Evolutionary conservation across 2,888 invertebrate species (phyloP), one percentile per base, ranked within the genome.

Genomic region (Eulithis testata): DNA sequence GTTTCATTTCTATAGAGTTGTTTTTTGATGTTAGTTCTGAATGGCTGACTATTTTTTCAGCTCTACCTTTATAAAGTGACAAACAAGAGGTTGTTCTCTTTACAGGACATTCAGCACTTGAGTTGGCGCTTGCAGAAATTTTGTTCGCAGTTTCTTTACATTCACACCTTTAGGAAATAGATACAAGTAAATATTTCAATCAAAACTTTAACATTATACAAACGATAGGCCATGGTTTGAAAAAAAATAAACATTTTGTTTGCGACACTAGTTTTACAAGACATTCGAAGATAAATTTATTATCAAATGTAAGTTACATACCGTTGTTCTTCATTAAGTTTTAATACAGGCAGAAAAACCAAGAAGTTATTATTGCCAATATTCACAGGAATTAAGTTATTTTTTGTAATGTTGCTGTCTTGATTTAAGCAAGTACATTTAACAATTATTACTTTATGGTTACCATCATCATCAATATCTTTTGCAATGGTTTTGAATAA

Each of bases 341-440:
- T 68, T 11, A 71, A 62, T 12, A 63, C 70, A 14, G 76, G 72
- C 52, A 80, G 31, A 55, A 82, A 60, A 21, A 81, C 66, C 3
- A 77, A 61, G 60, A 75, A 76, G 8, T 73, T 76, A 66, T 73
- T 76, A n/a, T 66, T 74, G 11, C 68, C 61, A 55, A 68, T 71
- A 36, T 62, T 60, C 31, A 71, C 65, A 40, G 14, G 60, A 4
- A 60, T 21, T 27, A 37, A 14, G 50, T 45, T 47, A 40, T 36
- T 31, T 45, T 45, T 60, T 27, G 65, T 58, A 31, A 71, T 55
- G 27, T 71, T 53, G 37, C 59, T 53, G 7, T 67, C 66, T 43
- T 71, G 51, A 50, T 73, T 72, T 61, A 77, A 75, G 60, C 79
- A 77, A 55, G 73, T 62, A 71, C 83, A 83, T 58, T 78, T 75